Evolutionary conservation across 2,113 vertebrate genomes (phyloP).

Genomic region (Pithys albifrons): DNA sequence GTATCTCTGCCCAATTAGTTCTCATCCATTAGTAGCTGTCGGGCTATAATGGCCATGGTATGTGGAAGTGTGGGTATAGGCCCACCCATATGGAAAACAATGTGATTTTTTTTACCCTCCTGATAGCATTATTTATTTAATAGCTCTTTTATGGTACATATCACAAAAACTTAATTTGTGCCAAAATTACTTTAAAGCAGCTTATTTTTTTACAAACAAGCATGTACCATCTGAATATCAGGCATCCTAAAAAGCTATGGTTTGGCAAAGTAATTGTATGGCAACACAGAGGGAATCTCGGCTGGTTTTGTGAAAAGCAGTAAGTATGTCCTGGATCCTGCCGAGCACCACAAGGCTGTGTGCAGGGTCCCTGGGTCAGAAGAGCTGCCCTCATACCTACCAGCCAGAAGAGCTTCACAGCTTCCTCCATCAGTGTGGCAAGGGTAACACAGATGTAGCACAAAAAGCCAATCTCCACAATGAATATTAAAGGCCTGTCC

Average conservation of each 20-base stretch:
- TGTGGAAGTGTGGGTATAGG: not conserved
- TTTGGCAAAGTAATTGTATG: not conserved
- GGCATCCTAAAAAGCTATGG: not conserved
- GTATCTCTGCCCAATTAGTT: not conserved
- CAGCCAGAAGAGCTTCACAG: not conserved
- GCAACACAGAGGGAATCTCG: not conserved
- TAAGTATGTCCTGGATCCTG: not conserved
- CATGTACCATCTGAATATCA: not conserved
- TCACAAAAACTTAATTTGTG: not conserved
- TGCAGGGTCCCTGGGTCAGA: not conserved
- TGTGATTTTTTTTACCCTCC: not conserved
- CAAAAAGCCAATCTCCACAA: not conserved
- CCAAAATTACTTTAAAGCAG: not conserved
- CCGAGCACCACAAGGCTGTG: accelerated
- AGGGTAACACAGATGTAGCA: not conserved
- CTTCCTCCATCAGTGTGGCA: not conserved
- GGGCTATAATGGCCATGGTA: not conserved
- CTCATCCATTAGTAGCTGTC: not conserved
- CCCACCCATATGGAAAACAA: not conserved
- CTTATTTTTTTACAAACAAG: not conserved
- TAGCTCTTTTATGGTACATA: not conserved
- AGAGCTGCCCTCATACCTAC: not conserved
- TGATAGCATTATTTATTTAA: not conserved
- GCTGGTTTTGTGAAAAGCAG: not conserved
- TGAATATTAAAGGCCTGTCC: not conserved